Conservation (phyloP, 1,140 invertebrate species). For the Drosophila quadrilineata region DNA sequence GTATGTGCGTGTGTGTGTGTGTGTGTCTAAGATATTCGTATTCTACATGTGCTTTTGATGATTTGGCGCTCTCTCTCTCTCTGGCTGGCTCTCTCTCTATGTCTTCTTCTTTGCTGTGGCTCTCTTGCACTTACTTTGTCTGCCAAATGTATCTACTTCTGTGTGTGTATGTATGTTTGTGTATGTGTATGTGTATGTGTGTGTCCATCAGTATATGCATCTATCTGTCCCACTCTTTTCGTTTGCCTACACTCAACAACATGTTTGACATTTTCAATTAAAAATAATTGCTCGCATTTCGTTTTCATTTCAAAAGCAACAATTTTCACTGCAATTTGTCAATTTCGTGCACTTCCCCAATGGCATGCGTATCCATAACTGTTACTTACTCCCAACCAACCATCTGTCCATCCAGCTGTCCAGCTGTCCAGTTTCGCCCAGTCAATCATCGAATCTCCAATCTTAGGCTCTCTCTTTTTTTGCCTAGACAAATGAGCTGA, state of each 20-base stretch:
- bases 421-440: background rate
- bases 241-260: slow-evolving; percentile 35
- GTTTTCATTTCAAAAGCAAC: slow-evolving; percentile 56
- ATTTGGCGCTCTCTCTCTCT: background rate
- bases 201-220: slow-evolving; percentile 28
- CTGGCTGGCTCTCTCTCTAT: background rate
- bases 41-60: too few species aligned
- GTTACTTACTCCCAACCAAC: too few species aligned
- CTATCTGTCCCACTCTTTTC: slow-evolving; percentile 37
- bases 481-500: too few species aligned
- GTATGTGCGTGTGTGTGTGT: background rate
- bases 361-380: slow-evolving; percentile 28
- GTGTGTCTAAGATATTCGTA: too few species aligned
- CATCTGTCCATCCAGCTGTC: background rate
- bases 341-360: slow-evolving; percentile 34
- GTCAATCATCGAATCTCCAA: too few species aligned
- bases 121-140: background rate
- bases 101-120: too few species aligned
- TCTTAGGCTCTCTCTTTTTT: too few species aligned
- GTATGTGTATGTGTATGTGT: slow-evolving; percentile 8
- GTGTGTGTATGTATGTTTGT: background rate
- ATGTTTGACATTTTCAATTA: slow-evolving; percentile 78
- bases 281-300: slow-evolving; percentile 78
- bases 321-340: slow-evolving; percentile 69
- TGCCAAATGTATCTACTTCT: too few species aligned